Percentiles rank a stretch among this genome's conserved stretches.
These are phyloP conservation scores for Eupithecia subumbrata DNA, from an alignment of 2,888 invertebrate species.

Conservation along the genomic window DNA sequence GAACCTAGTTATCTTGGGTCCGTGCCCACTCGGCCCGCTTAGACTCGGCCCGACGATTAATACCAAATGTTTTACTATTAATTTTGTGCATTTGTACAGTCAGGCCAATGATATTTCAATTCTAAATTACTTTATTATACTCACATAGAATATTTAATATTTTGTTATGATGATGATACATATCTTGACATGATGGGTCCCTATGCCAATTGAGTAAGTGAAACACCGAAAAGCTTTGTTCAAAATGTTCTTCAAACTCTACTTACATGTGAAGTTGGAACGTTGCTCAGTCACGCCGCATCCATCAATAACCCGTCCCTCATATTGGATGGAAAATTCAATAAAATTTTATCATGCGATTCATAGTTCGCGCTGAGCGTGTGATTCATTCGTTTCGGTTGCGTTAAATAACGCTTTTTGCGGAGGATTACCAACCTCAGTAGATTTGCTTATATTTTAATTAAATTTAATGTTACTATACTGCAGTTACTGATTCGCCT, in stretches of 20 bases:
- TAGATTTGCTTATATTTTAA: not conserved
- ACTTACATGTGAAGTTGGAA: conserved; percentile 47
- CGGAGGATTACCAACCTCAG: not conserved
- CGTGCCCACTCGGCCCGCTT: too few relatives aligned
- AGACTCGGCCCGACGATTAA: too few relatives aligned
- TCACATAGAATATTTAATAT: too few relatives aligned
- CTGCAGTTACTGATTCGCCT: too few relatives aligned
- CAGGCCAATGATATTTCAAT: too few relatives aligned
- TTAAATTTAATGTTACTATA: too few relatives aligned
- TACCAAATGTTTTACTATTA: too few relatives aligned
- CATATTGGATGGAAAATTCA: conserved; percentile 78
- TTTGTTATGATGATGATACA: too few relatives aligned
- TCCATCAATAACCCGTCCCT: conserved; percentile 73
- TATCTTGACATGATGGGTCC: not conserved
- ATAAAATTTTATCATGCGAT: conserved; percentile 76
- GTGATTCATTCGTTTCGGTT: conserved; percentile 1
- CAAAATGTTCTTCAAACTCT: not conserved
- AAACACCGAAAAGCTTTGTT: not conserved
- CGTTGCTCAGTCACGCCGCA: conserved; percentile 63
- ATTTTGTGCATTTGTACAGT: too few relatives aligned
- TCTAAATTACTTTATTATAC: too few relatives aligned
- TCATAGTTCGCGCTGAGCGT: conserved; percentile 62
- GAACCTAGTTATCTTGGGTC: too few relatives aligned
- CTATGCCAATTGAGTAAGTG: not conserved
- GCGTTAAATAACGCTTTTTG: not conserved